A percentile compares a stretch with the other conserved stretches of the same genome.
phyloP scores from a whole-genome alignment of 1,140 invertebrate genomes.

The Conopomorpha cramerella region DNA sequence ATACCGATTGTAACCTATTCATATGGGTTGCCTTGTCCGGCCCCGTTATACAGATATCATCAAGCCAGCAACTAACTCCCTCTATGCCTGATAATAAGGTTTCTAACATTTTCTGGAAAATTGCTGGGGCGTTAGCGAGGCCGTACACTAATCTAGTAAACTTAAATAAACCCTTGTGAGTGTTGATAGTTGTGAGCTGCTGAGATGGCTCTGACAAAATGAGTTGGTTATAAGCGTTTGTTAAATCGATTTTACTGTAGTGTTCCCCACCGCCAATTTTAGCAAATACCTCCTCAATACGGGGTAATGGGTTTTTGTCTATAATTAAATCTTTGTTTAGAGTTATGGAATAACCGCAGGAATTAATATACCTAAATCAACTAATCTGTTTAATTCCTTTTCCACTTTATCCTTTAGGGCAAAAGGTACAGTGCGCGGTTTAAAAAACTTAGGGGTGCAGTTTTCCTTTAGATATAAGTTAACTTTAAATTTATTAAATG shows the following conservation, averaged over 20 bases:
- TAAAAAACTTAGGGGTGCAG: not conserved
- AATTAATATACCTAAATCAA: not conserved
- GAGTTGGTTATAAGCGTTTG: slow-evolving; percentile 13
- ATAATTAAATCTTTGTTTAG: slow-evolving; percentile 1
- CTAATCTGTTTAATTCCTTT: not conserved
- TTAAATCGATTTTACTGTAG: slow-evolving; percentile 10
- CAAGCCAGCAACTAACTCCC: too few relatives aligned
- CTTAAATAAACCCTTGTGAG: too few relatives aligned
- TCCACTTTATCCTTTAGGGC: not conserved
- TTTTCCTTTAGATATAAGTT: not conserved
- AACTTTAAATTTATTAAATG: slow-evolving; percentile 3
- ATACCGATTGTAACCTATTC: too few relatives aligned
- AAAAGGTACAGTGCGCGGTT: not conserved
- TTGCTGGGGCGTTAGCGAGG: too few relatives aligned
- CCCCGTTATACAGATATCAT: too few relatives aligned
- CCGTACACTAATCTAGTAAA: too few relatives aligned
- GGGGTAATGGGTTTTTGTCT: not conserved
- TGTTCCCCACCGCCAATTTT: slow-evolving; percentile 2
- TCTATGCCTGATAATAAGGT: too few relatives aligned
- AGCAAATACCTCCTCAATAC: not conserved
- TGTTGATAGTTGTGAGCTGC: too few relatives aligned
- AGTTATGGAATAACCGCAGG: not conserved
- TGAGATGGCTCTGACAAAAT: too few relatives aligned
- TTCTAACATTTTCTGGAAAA: too few relatives aligned
- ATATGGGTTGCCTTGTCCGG: too few relatives aligned